phyloP scores from a whole-genome alignment of 1,140 invertebrate species.

The Lepidostoma basale region DNA sequence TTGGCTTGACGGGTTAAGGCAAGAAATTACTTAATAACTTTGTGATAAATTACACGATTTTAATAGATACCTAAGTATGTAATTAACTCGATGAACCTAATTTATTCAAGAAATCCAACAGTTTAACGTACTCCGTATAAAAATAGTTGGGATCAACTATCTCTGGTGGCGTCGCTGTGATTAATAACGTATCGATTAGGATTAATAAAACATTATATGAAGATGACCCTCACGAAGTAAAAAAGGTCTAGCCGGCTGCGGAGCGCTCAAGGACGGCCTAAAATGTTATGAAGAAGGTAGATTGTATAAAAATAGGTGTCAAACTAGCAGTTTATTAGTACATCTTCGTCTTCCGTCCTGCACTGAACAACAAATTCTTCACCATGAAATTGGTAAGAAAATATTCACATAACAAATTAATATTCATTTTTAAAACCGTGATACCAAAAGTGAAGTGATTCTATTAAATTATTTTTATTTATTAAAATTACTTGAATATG shows the following conservation, averaged over 20 bases:
- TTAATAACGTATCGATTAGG: no score
- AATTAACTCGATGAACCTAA: neutral
- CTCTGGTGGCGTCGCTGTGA: neutral
- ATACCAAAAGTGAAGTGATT: neutral
- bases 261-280: no score
- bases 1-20: no score
- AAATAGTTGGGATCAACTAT: neutral
- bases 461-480: no score
- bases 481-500: no score
- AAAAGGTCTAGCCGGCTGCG: neutral
- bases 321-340: neutral
- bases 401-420: neutral
- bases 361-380: neutral
- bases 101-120: neutral
- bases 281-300: neutral
- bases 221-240: neutral
- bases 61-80: no score
- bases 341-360: conserved; percentile 4
- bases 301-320: conserved; percentile 14
- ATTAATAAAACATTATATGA: no score
- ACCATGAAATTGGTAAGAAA: conserved; percentile 19
- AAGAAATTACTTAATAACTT: no score
- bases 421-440: neutral
- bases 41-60: no score
- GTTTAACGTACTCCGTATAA: neutral